phyloP scores from a whole-genome alignment of 2,113 vertebrate species.

The Pterocles burchelli region DNA sequence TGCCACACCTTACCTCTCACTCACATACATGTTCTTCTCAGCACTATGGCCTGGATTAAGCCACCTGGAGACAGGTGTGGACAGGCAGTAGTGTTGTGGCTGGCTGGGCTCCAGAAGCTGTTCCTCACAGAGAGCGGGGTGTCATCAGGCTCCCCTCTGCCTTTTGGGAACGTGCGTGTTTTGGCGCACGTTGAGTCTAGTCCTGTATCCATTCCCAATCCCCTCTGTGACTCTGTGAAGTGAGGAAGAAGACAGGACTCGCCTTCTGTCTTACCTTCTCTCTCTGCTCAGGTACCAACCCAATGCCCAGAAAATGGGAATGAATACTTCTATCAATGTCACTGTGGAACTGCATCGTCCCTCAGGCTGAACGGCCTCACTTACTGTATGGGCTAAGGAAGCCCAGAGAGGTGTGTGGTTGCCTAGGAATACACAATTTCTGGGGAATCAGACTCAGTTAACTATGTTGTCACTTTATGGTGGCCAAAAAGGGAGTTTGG shows the following conservation, averaged over 20 bases:
- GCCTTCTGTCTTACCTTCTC: neutral
- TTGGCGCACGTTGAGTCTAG: neutral
- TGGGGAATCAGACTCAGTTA: neutral
- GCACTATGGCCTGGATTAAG: neutral
- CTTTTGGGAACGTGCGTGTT: fast-evolving
- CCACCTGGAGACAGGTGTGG: neutral
- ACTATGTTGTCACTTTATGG: neutral
- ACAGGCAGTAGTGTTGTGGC: neutral
- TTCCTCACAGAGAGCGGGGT: neutral
- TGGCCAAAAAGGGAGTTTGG: neutral
- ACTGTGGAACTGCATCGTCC: neutral
- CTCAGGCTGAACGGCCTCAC: neutral
- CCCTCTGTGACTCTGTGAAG: neutral
- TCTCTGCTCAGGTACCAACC: neutral
- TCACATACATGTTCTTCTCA: fast-evolving
- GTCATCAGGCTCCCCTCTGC: neutral
- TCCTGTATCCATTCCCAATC: neutral
- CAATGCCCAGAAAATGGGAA: neutral
- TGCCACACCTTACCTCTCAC: neutral
- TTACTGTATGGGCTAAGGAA: neutral
- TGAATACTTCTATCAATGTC: neutral
- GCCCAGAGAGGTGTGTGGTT: neutral
- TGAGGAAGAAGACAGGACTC: neutral
- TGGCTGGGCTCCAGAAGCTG: neutral
- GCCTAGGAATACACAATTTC: neutral